Percentiles rank a stretch among this genome's conserved stretches.
phyloP scores from a whole-genome alignment of 1,140 invertebrate genomes.

The Oscheius sp. region DNA sequence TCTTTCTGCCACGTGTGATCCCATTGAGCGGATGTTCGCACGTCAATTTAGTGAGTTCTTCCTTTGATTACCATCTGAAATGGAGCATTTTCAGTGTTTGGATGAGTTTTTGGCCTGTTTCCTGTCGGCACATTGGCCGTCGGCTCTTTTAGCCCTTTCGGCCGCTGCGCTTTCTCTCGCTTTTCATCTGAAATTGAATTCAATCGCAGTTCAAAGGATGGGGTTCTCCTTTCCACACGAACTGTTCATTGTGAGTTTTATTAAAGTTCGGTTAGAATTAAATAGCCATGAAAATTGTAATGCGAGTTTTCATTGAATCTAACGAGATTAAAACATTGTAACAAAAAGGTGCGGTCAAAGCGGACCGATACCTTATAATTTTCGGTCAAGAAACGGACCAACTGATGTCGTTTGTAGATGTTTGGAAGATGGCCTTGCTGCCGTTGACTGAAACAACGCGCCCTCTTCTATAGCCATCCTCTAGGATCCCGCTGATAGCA shows the following conservation, averaged over 20 bases:
- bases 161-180: neutral
- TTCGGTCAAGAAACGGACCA: too few species aligned
- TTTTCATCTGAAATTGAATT: neutral
- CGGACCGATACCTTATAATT: too few species aligned
- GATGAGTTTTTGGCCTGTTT: neutral
- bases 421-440: too few species aligned
- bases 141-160: neutral
- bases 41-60: neutral
- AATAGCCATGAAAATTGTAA: too few species aligned
- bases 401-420: too few species aligned
- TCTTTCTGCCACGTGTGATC: neutral
- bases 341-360: too few species aligned
- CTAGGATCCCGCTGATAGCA: too few species aligned
- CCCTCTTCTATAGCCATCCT: too few species aligned
- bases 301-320: too few species aligned
- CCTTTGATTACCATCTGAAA: neutral
- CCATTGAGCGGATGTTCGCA: neutral
- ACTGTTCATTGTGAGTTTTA: neutral
- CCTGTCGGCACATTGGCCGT: neutral
- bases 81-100: neutral
- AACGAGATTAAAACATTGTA: too few species aligned
- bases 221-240: neutral
- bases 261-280: too few species aligned
- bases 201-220: neutral
- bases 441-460: too few species aligned